Base-by-base conservation (phyloP, 2,888 invertebrate species). In the Heteromurus nitidus region DNA sequence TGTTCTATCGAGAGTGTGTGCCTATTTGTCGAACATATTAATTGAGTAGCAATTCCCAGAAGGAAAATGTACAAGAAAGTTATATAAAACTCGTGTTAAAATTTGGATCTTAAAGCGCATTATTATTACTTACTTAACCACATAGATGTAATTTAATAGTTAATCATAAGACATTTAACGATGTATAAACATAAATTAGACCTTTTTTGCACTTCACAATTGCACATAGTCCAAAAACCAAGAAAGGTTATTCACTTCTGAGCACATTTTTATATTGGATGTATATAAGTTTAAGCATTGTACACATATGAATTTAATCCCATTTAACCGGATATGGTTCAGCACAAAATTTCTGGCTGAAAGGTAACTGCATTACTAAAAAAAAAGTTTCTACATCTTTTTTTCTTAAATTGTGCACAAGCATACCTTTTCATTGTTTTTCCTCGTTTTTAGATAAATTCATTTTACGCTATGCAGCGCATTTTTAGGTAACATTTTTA, bases 161-260 rank as follows among this genome's bases (percentile, higher is more conserved):
- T n/a, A n/a, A n/a, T n/a, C n/a, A n/a, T n/a, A n/a, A n/a, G n/a
- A n/a, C n/a, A n/a, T n/a, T n/a, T n/a, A n/a, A n/a, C n/a, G n/a
- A n/a, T n/a, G n/a, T n/a, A n/a, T n/a, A n/a, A n/a, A n/a, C n/a
- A n/a, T n/a, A n/a, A n/a, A n/a, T n/a, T n/a, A n/a, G n/a, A n/a
- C n/a, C n/a, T n/a, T n/a, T n/a, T n/a, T n/a, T n/a, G n/a, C n/a
- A n/a, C n/a, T n/a, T n/a, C n/a, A n/a, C n/a, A n/a, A n/a, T n/a
- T 36, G 36, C 5, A 9, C 13, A 36, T 36, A 36, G 7, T 18
- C 50, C 50, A 50, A 50, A 55, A 24, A 42, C 20, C 16, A 1
- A 44, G 50, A 28, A 24, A 68, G 68, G 68, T 68, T 68, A 68
- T 68, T 68, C 68, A 68, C 68, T 68, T 50, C 28, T 68, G 68